Percentiles rank a stretch among this genome's conserved stretches.
Evolutionary conservation across 1,140 invertebrate species (phyloP).

Genomic region (Meloidogyne hapla): DNA sequence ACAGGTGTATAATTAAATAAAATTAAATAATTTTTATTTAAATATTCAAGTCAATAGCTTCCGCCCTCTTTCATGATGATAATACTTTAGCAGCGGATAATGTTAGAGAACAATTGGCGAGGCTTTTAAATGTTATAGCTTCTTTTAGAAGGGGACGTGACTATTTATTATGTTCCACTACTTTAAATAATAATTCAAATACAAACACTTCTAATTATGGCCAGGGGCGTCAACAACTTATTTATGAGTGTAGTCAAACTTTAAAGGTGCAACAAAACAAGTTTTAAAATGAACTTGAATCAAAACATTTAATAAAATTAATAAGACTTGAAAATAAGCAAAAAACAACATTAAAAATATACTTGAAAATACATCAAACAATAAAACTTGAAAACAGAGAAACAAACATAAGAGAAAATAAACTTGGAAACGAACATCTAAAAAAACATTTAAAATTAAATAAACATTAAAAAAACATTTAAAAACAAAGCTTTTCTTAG

Average conservation of each 20-base stretch:
- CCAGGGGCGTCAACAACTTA: neutral
- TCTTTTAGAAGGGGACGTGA: slow-evolving; percentile 51
- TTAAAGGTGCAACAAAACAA: neutral
- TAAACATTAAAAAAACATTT: no score
- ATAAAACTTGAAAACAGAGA: no score
- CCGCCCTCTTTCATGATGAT: slow-evolving; percentile 15
- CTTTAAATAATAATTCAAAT: neutral
- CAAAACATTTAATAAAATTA: no score
- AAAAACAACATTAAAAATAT: no score
- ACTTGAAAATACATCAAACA: no score
- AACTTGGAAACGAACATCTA: no score
- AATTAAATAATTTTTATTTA: neutral
- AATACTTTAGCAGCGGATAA: slow-evolving; percentile 10
- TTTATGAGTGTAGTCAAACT: neutral
- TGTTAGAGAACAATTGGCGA: slow-evolving; percentile 47
- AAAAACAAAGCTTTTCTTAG: slow-evolving; percentile 42
- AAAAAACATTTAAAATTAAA: slow-evolving; percentile 52
- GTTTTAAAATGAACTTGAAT: slow-evolving; percentile 28
- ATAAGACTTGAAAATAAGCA: no score
- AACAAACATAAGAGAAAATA: no score
- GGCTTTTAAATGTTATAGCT: slow-evolving; percentile 49
- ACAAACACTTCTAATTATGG: neutral
- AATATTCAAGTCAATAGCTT: slow-evolving; percentile 20
- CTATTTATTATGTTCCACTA: slow-evolving; percentile 40
- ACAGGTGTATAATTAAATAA: slow-evolving; percentile 39